phyloP scores from a whole-genome alignment of 2,888 invertebrate species.

The Parelbella ahira region DNA sequence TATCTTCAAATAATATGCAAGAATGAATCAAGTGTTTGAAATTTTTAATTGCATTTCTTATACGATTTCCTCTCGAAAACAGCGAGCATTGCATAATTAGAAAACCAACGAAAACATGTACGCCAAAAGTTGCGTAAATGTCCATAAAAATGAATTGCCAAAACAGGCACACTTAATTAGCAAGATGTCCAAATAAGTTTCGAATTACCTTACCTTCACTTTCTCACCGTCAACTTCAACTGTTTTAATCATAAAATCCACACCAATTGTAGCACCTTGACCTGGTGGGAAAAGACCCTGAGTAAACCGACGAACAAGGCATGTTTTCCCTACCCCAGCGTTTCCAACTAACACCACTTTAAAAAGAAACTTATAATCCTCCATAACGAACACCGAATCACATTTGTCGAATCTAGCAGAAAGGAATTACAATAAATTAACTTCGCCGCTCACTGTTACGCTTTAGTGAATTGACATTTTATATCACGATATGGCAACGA shows the following conservation, averaged over 20 bases:
- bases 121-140: not conserved
- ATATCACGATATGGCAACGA: conserved; percentile 44
- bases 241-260: conserved; percentile 99
- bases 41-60: conserved; percentile 18
- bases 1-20: no score
- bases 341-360: conserved; percentile 99
- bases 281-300: conserved; percentile 99
- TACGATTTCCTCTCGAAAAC: conserved; percentile 12
- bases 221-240: conserved; percentile 97
- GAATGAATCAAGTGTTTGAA: no score
- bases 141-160: not conserved
- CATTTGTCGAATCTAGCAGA: conserved; percentile 49
- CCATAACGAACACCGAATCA: conserved; percentile 83
- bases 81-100: conserved; percentile 20
- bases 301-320: conserved; percentile 97
- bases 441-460: conserved; percentile 56
- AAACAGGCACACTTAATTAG: no score
- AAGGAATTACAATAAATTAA: conserved; percentile 43
- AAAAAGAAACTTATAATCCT: conserved; percentile 99
- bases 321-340: conserved; percentile 99
- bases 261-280: conserved; percentile 98
- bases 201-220: conserved; percentile 86
- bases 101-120: conserved; percentile 11
- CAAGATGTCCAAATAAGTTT: no score
- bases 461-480: conserved; percentile 57